A percentile compares a stretch with the other conserved stretches of the same genome.
These are phyloP conservation scores for Probaryconus sp. DNA, from an alignment of 1,140 invertebrate genomes.

Conservation along the genomic window DNA sequence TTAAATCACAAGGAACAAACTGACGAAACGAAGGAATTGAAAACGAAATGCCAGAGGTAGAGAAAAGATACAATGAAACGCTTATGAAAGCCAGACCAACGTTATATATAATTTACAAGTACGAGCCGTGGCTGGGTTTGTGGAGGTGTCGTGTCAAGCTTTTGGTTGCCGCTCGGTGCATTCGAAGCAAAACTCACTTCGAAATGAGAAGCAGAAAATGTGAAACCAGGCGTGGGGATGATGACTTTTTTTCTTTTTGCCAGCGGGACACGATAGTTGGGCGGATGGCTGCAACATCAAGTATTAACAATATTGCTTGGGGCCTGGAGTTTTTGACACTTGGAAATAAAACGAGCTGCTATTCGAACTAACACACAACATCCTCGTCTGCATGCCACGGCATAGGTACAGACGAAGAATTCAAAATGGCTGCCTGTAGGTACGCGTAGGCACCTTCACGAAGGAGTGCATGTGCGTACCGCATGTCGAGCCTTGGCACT, in stretches of 20 bases:
- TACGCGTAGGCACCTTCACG: constrained; percentile 57
- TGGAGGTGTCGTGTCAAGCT: background rate
- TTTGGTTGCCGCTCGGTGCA: background rate
- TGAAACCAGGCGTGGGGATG: constrained; percentile 15
- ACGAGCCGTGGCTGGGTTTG: background rate
- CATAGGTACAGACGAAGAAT: constrained; percentile 71
- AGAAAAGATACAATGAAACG: constrained; percentile 1
- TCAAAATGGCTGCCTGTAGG: constrained; percentile 75
- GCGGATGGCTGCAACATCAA: constrained; percentile 72
- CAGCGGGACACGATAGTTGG: constrained; percentile 46
- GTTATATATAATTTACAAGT: background rate
- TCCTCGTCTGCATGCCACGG: constrained; percentile 41
- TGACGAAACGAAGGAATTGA: constrained; percentile 22
- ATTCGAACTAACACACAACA: constrained; percentile 49
- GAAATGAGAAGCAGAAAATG: constrained; percentile 33
- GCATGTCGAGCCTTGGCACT: too few relatives aligned
- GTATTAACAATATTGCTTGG: constrained; percentile 72
- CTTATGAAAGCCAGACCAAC: constrained; percentile 1
- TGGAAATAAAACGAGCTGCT: constrained; percentile 70
- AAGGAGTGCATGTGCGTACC: constrained; percentile 25
- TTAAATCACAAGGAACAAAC: constrained; percentile 24
- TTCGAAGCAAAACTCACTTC: constrained; percentile 1
- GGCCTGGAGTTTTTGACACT: constrained; percentile 70
- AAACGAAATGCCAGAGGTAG: constrained; percentile 11
- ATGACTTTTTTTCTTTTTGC: constrained; percentile 27